Percentiles rank a stretch among this genome's conserved stretches.
Conservation (phyloP, 2,797 vertebrate species). For the Hippopotamyrus pictus region DNA sequence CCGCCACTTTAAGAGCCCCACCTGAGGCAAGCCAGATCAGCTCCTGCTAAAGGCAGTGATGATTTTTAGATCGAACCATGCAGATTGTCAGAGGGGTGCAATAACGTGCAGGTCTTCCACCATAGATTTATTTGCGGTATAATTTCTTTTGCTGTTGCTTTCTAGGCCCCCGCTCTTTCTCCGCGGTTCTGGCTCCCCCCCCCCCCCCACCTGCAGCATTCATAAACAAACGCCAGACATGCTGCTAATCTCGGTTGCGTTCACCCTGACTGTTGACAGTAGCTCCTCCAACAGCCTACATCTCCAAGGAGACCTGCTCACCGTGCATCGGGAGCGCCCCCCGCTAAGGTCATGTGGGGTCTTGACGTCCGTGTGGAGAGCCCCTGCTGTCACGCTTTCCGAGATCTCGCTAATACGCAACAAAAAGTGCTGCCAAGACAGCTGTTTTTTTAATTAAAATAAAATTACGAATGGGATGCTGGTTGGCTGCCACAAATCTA, state of each 20-base stretch:
- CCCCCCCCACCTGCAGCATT: background rate
- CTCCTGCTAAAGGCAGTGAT: background rate
- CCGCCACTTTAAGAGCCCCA: background rate
- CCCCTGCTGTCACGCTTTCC: background rate
- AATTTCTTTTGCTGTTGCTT: background rate
- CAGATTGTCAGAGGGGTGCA: background rate
- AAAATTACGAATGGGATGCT: background rate
- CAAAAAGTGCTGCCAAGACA: background rate
- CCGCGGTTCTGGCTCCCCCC: background rate
- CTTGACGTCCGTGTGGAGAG: background rate
- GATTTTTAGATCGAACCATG: background rate
- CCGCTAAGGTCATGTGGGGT: background rate
- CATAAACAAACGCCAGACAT: background rate
- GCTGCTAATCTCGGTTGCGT: background rate
- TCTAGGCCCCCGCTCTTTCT: background rate
- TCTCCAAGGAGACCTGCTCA: background rate
- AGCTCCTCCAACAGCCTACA: background rate
- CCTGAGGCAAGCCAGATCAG: background rate
- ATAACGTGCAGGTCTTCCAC: background rate
- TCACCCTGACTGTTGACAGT: background rate
- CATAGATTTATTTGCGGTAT: background rate
- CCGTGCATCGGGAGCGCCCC: background rate
- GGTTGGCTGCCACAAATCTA: background rate
- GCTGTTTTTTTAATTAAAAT: background rate
- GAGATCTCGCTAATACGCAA: background rate